Evolutionary conservation across 2,888 invertebrate genomes (phyloP).

Genomic region (Andrena haemorrhoa): DNA sequence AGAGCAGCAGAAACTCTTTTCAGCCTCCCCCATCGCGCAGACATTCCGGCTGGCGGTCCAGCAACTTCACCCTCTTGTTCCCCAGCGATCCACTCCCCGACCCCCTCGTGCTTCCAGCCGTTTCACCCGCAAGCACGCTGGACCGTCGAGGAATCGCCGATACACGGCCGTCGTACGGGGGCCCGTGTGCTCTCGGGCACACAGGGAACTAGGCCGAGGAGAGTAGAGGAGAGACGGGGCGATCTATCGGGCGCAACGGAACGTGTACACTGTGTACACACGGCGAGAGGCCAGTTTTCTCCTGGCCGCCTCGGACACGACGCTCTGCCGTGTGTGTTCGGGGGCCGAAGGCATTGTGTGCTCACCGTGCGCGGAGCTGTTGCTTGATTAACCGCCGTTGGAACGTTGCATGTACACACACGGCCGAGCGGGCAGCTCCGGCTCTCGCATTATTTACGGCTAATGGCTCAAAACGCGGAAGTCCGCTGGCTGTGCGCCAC

Average conservation of each 20-base stretch:
- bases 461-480: slow-evolving; percentile 82
- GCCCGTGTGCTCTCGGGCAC: slow-evolving; percentile 36
- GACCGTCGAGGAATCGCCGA: slow-evolving; percentile 49
- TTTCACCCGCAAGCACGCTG: slow-evolving; percentile 36
- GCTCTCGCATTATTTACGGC: slow-evolving; percentile 80
- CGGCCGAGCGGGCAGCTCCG: slow-evolving; percentile 70
- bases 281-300: slow-evolving; percentile 52
- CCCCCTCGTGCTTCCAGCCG: slow-evolving; percentile 32
- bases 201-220: slow-evolving; percentile 9
- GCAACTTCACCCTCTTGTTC: slow-evolving; percentile 29
- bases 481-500: slow-evolving; percentile 63
- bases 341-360: slow-evolving; percentile 66
- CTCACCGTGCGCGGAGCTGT: slow-evolving; percentile 66
- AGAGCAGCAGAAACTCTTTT: neutral
- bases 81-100: slow-evolving; percentile 6
- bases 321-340: slow-evolving; percentile 56
- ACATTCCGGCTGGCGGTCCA: slow-evolving; percentile 3
- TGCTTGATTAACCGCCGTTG: slow-evolving; percentile 80
- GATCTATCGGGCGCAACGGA: slow-evolving; percentile 61
- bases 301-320: slow-evolving; percentile 51
- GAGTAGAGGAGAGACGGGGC: slow-evolving; percentile 17
- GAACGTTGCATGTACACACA: slow-evolving; percentile 67
- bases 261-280: slow-evolving; percentile 57
- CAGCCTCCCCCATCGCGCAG: neutral
- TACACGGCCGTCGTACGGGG: slow-evolving; percentile 28